These are phyloP conservation scores for Leptodirus hochenwartii DNA, from an alignment of 2,888 invertebrate genomes.

Conservation along the genomic window DNA sequence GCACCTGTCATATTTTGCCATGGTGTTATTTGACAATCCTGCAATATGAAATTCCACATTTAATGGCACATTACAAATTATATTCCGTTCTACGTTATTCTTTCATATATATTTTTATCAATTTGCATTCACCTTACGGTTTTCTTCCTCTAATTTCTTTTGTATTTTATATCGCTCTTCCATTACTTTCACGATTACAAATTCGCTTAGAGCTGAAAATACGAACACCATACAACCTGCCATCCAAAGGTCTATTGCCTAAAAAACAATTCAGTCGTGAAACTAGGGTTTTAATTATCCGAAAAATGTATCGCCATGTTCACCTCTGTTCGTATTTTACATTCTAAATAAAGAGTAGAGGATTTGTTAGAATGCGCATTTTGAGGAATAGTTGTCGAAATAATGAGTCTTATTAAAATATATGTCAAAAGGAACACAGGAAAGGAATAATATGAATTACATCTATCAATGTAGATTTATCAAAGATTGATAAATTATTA, in stretches of 20 bases:
- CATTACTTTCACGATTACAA: conserved; percentile 65
- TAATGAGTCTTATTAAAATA: too few species aligned
- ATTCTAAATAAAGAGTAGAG: too few species aligned
- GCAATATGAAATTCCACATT: conserved; percentile 9
- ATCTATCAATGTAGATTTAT: too few species aligned
- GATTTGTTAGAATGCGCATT: too few species aligned
- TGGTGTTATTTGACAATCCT: conserved; percentile 19
- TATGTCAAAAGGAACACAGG: too few species aligned
- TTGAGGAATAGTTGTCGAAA: too few species aligned
- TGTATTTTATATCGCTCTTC: conserved; percentile 53
- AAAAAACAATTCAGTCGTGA: conserved; percentile 16
- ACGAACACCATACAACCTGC: conserved; percentile 78
- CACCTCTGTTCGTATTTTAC: too few species aligned
- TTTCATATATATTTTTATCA: not conserved
- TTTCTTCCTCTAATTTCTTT: conserved; percentile 36
- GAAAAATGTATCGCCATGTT: too few species aligned
- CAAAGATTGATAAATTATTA: too few species aligned
- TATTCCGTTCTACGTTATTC: not conserved
- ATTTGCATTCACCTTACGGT: conserved; percentile 21
- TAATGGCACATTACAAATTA: conserved; percentile 4
- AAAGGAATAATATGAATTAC: too few species aligned
- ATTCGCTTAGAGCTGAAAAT: conserved; percentile 66
- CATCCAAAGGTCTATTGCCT: conserved; percentile 79
- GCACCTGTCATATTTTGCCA: too few species aligned
- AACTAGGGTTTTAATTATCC: too few species aligned